Base-by-base conservation (phyloP, 2,888 invertebrate genomes). In the Gryllus longicercus region DNA sequence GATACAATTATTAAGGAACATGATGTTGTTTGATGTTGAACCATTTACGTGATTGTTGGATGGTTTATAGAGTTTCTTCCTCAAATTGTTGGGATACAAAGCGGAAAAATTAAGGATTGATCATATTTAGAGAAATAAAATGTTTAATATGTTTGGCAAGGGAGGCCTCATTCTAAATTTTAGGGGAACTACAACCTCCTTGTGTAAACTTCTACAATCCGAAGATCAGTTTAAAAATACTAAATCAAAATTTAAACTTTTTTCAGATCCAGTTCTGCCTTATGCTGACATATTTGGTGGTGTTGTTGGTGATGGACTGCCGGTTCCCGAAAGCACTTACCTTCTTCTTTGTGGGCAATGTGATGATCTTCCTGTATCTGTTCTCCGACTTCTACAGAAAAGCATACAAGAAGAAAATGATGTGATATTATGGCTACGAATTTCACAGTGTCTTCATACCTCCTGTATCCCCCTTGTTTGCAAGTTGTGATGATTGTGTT, bases 261-360 rank as follows among this genome's bases (percentile, higher is more conserved):
- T 88, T 87, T 23, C 88, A 92, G 92, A 86, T 90, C 2, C 94
- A 94, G 85, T 93, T 94, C 84, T 87, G 90, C 50, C 85, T 93
- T 75, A 93, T 93, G 89, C 87, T 93, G 38, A 85, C 87, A 12
- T 93, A 93, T 85, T 89, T 93, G 86, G 85, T 88, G 49, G 87
- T 88, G 85, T 89, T 89, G 2, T 87, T 89, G 76, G 87, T 86
- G 38, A 88, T 89, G 86, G 90, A 91, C 83, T 91, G 91, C 86
- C 88, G 88, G 81, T 87, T 90, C 85, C 89, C 90, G 74, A 90
- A 89, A 84, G 88, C 88, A 0, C 86, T 91, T 16, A 89, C 90
- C 2, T 88, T 89, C 84, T 91, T 91, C 86, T 90, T 91, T 85
- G 86, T 88, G 38, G 87, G 87, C 82, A 90, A 91, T 84, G 87